These are phyloP conservation scores for Ormyrus thymus DNA, from an alignment of 2,888 invertebrate genomes.

Conservation along the genomic window DNA sequence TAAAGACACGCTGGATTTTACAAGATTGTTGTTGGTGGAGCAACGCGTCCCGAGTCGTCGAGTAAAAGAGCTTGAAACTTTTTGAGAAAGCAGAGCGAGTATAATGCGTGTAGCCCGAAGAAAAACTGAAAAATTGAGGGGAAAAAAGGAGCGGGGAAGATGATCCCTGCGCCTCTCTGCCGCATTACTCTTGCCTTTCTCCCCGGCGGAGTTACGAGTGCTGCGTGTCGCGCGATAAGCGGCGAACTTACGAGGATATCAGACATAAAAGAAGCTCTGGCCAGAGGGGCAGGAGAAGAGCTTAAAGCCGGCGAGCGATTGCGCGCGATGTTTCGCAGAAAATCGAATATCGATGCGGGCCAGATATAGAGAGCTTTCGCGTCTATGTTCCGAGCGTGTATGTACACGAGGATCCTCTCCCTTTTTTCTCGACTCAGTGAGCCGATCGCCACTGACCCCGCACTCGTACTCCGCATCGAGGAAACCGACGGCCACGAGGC, in stretches of 20 bases:
- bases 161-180: slow-evolving; percentile 7
- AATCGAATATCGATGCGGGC: slow-evolving; percentile 35
- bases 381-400: background rate
- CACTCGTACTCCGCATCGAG: background rate
- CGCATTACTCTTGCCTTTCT: slow-evolving; percentile 32
- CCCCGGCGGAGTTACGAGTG: background rate
- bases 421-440: slow-evolving; percentile 30
- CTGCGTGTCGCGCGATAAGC: slow-evolving; percentile 17
- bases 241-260: slow-evolving; percentile 22
- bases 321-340: slow-evolving; percentile 24
- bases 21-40: slow-evolving; percentile 3
- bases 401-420: background rate
- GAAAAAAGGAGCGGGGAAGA: background rate
- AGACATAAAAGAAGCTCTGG: slow-evolving; percentile 29
- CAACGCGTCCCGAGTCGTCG: background rate
- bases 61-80: background rate
- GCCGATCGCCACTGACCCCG: slow-evolving; percentile 1
- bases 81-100: too few relatives aligned
- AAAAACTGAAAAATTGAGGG: slow-evolving; percentile 2
- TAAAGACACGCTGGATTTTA: background rate
- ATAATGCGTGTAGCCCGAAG: background rate
- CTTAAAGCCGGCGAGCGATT: background rate
- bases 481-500: slow-evolving; percentile 23
- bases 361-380: background rate
- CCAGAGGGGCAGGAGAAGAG: background rate